Evolutionary conservation across 2,888 invertebrate species (phyloP).

Genomic region (Lasiommata megera): DNA sequence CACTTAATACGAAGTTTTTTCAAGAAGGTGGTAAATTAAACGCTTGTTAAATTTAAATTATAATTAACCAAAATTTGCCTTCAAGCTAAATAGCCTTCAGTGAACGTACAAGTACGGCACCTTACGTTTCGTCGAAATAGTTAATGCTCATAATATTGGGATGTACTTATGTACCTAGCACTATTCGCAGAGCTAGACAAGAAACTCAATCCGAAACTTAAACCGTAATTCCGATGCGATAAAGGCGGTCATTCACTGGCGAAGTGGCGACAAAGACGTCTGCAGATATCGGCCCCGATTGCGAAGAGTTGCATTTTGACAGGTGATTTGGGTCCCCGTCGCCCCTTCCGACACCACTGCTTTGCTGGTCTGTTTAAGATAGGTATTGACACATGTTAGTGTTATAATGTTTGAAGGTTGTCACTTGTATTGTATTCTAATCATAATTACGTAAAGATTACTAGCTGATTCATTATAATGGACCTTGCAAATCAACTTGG

Average conservation of each 20-base stretch:
- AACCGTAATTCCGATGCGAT: slow-evolving; percentile 36
- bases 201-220: slow-evolving; percentile 42
- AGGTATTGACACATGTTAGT: slow-evolving; percentile 55
- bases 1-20: no score
- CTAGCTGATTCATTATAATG: background rate
- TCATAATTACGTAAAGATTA: background rate
- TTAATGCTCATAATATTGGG: no score
- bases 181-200: slow-evolving; percentile 2
- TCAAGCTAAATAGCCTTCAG: no score
- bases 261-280: slow-evolving; percentile 71
- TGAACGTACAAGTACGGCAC: no score
- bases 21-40: no score
- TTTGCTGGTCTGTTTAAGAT: slow-evolving; percentile 24
- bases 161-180: no score
- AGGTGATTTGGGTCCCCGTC: slow-evolving; percentile 75
- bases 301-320: slow-evolving; percentile 68
- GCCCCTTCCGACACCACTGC: slow-evolving; percentile 58
- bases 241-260: slow-evolving; percentile 51
- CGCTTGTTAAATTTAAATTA: no score
- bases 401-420: slow-evolving; percentile 14
- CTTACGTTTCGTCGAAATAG: no score
- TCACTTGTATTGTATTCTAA: slow-evolving; percentile 6
- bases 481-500: no score
- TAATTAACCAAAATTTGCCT: no score
- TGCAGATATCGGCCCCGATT: slow-evolving; percentile 62